Evolutionary conservation across 2,113 vertebrate genomes (phyloP), one percentile per base, ranked within the genome.

Genomic region (Siphamia tubifer): DNA sequence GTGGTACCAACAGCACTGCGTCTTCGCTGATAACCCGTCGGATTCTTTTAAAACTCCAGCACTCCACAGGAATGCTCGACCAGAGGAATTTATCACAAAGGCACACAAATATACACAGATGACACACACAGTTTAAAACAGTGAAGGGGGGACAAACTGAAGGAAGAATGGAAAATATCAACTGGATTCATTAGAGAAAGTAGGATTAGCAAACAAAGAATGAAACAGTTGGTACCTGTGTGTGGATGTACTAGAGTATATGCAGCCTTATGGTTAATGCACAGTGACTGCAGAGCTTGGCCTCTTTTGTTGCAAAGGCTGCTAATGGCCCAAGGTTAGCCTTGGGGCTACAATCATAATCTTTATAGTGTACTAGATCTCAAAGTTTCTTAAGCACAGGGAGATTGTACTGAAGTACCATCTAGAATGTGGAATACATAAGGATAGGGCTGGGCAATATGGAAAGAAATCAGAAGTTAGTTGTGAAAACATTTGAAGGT

Each of bases 41-140:
- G 42, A 82, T 84, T 83, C 86, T 82, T 90, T 87, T 89, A 83
- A 87, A 83, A 84, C 65, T 68, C 42, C 48, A 15, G 71, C 55
- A 70, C 79, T 89, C 80, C 58, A 76, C 76, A 81, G 72, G 71
- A 81, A 81, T 34, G 40, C 74, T 82, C 35, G 68, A 79, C 85
- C 43, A 47, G 63, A 75, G 61, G 68, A 68, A 72, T 72, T 87
- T 77, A 81, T 73, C 66, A 73, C 71, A 76, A 43, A 66, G 35
- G 30, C 68, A 40, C 53, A 68, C 69, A 28, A 24, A 35, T 35
- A 23, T 9, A 21, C 45, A 56, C 42, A 20, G 23, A 8, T 9
- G 40, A n/a, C 23, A 45, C 10, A 25, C 38, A 36, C 36, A 27
- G 13, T 34, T 64, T 69, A 36, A 55, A 64, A 53, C 24, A 63